Evolutionary conservation across 92 coral and sea anemone genomes (phyloP).

Genomic region (Porites lobata): DNA sequence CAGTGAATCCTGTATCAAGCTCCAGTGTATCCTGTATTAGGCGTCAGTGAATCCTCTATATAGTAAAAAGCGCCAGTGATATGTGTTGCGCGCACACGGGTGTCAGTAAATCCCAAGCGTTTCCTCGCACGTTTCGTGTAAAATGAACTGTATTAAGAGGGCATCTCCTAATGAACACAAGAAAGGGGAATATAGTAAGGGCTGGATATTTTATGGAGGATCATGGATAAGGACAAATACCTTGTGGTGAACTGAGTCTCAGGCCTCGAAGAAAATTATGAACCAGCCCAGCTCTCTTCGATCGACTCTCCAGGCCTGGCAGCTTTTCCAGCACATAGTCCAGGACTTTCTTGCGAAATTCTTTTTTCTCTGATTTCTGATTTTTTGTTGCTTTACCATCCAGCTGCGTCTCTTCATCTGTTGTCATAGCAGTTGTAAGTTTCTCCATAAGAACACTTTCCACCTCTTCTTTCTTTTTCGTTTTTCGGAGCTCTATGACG

Average conservation of each 20-base stretch:
- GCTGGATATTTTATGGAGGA: too few relatives aligned
- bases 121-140: too few relatives aligned
- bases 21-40: too few relatives aligned
- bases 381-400: slow-evolving; percentile 37
- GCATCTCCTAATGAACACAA: too few relatives aligned
- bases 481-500: background rate
- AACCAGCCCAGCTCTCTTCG: slow-evolving; percentile 49
- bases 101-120: too few relatives aligned
- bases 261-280: slow-evolving; percentile 60
- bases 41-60: too few relatives aligned
- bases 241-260: slow-evolving; percentile 40
- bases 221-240: background rate
- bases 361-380: slow-evolving; percentile 43
- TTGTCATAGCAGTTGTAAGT: slow-evolving; percentile 17
- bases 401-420: slow-evolving; percentile 28
- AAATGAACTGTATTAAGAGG: too few relatives aligned
- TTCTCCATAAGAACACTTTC: slow-evolving; percentile 7
- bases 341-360: slow-evolving; percentile 27
- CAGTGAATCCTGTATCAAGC: too few relatives aligned
- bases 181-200: too few relatives aligned
- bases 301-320: slow-evolving; percentile 47
- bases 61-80: too few relatives aligned
- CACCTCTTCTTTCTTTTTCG: background rate
- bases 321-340: slow-evolving; percentile 46
- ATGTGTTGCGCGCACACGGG: too few relatives aligned